A percentile compares a stretch with the other conserved stretches of the same genome.
Conservation (phyloP, 2,797 vertebrate genomes). For the Salarias fasciatus region DNA sequence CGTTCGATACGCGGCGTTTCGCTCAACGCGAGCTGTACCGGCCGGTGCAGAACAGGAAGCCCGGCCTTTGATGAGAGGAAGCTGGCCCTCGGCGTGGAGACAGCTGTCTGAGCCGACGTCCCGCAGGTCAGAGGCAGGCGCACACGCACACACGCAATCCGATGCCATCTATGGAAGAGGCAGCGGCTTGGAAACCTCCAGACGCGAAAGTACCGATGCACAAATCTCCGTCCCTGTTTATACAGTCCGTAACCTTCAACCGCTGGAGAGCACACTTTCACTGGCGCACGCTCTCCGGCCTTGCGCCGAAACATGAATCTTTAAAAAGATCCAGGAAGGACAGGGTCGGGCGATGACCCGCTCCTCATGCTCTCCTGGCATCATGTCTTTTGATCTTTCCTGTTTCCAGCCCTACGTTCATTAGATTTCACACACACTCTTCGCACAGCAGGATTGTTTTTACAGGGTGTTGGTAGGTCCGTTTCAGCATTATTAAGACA, state of each 20-base stretch:
- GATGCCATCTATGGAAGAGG: constrained; percentile 39
- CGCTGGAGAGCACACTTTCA: constrained; percentile 17
- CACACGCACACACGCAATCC: constrained; percentile 38
- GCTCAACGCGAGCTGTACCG: constrained; percentile 23
- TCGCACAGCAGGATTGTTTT: no score
- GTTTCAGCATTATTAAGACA: no score
- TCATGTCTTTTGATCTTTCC: no score
- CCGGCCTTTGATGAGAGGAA: constrained; percentile 90
- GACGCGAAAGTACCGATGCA: constrained; percentile 42
- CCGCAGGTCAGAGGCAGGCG: constrained; percentile 79
- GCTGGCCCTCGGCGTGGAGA: constrained; percentile 88
- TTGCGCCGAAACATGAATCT: constrained; percentile 22
- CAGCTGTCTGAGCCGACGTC: constrained; percentile 84
- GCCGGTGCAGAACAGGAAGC: constrained; percentile 85
- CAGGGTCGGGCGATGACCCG: constrained; percentile 40
- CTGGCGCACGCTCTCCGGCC: constrained; percentile 19
- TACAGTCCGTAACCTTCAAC: constrained; percentile 54
- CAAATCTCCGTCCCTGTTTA: constrained; percentile 44
- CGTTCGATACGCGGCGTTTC: constrained; percentile 3
- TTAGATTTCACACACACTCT: no score
- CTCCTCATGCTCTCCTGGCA: constrained; percentile 14
- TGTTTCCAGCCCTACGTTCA: no score
- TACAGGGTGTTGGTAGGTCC: no score
- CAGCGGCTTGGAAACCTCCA: constrained; percentile 14
- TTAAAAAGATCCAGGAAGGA: constrained; percentile 51